These are phyloP conservation scores for Brienomyrus longianalis DNA, from an alignment of 2,113 vertebrate species.

Conservation along the genomic window DNA sequence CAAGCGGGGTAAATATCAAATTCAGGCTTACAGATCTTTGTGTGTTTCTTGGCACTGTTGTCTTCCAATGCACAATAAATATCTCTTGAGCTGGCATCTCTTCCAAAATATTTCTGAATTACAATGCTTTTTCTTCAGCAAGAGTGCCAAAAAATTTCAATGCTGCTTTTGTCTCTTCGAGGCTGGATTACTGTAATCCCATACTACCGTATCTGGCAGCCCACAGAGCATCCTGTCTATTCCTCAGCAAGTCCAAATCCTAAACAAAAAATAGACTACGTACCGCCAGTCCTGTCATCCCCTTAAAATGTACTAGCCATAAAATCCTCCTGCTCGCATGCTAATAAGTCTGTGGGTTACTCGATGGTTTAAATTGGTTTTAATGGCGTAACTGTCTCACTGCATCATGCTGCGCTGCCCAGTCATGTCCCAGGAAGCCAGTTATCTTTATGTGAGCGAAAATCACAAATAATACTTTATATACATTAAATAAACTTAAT, in stretches of 20 bases:
- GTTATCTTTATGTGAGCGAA: not conserved
- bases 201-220: not conserved
- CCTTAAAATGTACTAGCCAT: not conserved
- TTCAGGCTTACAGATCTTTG: not conserved
- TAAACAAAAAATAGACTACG: not conserved
- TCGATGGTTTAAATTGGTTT: not conserved
- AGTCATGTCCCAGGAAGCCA: not conserved
- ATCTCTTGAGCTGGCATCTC: not conserved
- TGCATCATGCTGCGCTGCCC: not conserved
- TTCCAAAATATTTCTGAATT: slow-evolving; percentile 10
- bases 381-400: not conserved
- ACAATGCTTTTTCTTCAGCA: not conserved
- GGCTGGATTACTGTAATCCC: slow-evolving; percentile 10
- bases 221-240: not conserved
- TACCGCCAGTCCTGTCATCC: not conserved
- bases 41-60: not conserved
- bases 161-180: slow-evolving; percentile 1
- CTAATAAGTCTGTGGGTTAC: not conserved
- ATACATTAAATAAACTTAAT: not conserved
- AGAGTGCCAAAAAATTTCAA: not conserved
- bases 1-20: not conserved
- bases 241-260: not conserved
- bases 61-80: not conserved
- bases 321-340: not conserved
- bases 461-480: not conserved